Percentiles rank a stretch among this genome's conserved stretches.
Evolutionary conservation across 2,113 vertebrate species (phyloP).

Genomic region (Cervus canadensis): DNA sequence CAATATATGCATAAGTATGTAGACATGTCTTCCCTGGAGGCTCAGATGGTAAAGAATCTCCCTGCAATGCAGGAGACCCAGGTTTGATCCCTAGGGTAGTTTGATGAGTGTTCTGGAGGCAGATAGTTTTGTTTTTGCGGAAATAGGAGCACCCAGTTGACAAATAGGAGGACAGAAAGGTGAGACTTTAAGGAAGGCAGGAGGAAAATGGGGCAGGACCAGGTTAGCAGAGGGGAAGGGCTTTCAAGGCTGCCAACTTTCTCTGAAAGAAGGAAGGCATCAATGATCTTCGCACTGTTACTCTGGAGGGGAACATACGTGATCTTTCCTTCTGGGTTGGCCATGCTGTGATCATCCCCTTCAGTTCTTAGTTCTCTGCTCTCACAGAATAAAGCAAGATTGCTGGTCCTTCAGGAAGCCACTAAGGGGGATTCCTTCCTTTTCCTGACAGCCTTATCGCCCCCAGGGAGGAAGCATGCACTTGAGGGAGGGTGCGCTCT

Average conservation of each 20-base stretch:
- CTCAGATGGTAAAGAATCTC: not conserved
- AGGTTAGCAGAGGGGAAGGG: not conserved
- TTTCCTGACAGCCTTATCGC: not conserved
- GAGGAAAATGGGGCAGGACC: no score
- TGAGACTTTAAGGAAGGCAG: accelerated
- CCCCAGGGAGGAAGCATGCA: no score
- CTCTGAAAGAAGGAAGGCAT: not conserved
- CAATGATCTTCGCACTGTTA: not conserved
- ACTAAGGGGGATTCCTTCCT: not conserved
- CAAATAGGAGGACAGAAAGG: not conserved
- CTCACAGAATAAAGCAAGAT: not conserved
- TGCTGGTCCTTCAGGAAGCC: not conserved
- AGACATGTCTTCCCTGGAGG: not conserved
- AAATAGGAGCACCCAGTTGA: not conserved
- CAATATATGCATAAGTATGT: accelerated
- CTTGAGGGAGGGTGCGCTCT: not conserved
- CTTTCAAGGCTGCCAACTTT: accelerated
- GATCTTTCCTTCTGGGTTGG: not conserved
- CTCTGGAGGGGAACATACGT: not conserved
- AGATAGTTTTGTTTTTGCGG: not conserved
- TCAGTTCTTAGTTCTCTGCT: not conserved
- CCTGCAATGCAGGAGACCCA: not conserved
- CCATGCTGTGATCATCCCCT: not conserved
- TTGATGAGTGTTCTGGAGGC: not conserved
- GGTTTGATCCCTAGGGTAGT: not conserved